Base-by-base conservation (phyloP, 1,140 invertebrate genomes). In the Neodiprion virginianus region DNA sequence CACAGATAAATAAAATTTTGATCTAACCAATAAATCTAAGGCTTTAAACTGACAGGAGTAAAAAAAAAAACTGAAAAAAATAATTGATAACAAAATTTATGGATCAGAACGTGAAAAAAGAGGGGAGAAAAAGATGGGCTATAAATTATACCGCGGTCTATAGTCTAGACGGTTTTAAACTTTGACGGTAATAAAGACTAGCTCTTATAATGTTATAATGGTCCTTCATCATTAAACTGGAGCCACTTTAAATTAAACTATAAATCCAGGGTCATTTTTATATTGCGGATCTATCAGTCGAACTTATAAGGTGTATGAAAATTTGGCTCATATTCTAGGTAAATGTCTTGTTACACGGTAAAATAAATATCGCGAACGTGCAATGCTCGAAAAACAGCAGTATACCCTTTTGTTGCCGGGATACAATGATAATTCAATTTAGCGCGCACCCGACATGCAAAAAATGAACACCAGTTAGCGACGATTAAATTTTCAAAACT, bases 381-480 rank as follows among this genome's bases (percentile, higher is more conserved):
- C 28, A 3, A 40, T 40, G 5, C 28, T 40, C 28, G 53, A 61
- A 61, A 61, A 40, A 8, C 11, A 61, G n/a, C 53, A 17, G 53
- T 12, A 40, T 3, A 5, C 28, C 7, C 53, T 4, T 8, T 61
- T 61, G 53, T 61, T 61, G n/a, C n/a, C 53, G n/a, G 8, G 40
- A 69, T 69, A 69, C 40, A 12, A 69, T 69, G 21, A 23, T 69
- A 69, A 69, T 14, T 21, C 12, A 47, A 47, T 11, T 17, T 69
- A 14, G 67, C 10, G 67, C 40, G 67, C 5, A 21, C 40, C 21
- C 67, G 10, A 23, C 67, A 14, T 14, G 67, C 40, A 11, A 69
- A 11, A 69, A 69, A 69, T 47, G 67, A 69, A 69, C 40, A 69
- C 21, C 23, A 69, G 10, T 69, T 69, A 69, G 67, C 23, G 11